Percentiles rank a stretch among this genome's conserved stretches.
Evolutionary conservation across 2,113 vertebrate genomes (phyloP).

Genomic region (Gnathochromis pfefferi): DNA sequence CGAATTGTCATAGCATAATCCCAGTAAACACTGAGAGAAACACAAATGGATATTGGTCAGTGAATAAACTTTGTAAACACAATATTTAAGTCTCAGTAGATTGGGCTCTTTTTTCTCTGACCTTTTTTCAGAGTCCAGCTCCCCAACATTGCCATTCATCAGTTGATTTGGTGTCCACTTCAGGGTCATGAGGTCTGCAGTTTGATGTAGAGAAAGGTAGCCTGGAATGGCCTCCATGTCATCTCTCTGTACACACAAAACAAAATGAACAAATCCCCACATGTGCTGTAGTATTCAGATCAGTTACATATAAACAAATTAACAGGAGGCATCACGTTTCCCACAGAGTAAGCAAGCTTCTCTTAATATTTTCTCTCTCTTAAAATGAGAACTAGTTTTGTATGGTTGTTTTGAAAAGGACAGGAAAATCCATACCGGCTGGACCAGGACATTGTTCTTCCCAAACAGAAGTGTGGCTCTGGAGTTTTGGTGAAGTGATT

Average conservation of each 20-base stretch:
- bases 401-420: neutral
- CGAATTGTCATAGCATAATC: constrained; percentile 97
- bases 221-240: constrained; percentile 96
- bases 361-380: neutral
- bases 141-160: constrained; percentile 93
- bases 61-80: neutral
- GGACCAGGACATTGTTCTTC: constrained; percentile 96
- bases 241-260: constrained; percentile 74
- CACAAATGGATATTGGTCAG: neutral
- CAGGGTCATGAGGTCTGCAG: constrained; percentile 91
- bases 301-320: neutral
- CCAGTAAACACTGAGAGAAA: constrained; percentile 85
- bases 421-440: constrained; percentile 76
- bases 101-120: constrained; percentile 12
- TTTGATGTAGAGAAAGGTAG: constrained; percentile 94
- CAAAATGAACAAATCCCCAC: neutral
- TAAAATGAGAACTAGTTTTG: neutral
- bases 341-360: neutral
- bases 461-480: constrained; percentile 89
- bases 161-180: constrained; percentile 99
- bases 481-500: constrained; percentile 95
- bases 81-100: neutral
- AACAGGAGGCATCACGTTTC: neutral
- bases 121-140: constrained; percentile 96
- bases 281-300: neutral